Base-by-base conservation (phyloP, 2,888 invertebrate genomes). In the Biston betularia region DNA sequence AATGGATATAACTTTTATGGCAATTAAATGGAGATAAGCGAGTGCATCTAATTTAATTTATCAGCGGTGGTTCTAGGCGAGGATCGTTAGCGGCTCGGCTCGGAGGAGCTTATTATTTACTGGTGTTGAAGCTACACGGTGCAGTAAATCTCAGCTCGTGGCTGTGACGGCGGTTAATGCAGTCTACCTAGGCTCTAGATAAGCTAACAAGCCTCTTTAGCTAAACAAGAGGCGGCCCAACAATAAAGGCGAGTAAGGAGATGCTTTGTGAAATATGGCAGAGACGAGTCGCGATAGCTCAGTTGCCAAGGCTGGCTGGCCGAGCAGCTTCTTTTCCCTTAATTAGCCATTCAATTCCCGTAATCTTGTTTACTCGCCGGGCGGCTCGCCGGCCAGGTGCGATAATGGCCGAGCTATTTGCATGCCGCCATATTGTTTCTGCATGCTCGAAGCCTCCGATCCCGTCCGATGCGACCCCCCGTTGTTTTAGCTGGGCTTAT, bases 261-360 rank as follows among this genome's bases (percentile, higher is more conserved):
- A 58, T 50, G 90, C 88, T 84, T 88, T 86, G 89, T 92, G 90
- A 93, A 92, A 90, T 93, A 92, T 90, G 87, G 92, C 77, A 75
- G 84, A 88, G 88, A 90, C 92, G 90, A 89, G 89, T 79, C 79
- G 84, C 86, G 90, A 90, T 92, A 92, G 90, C 86, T 92, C 86
- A 90, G 89, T 59, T 60, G 63, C 63, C 59, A 59, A 11, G 59
- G 63, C 55, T 68, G 45, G 59, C 80, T 84, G 76, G 82, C 82
- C 81, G 82, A 84, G 84, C 83, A 84, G 89, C 89, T 92, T 92
- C 90, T 93, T 93, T 93, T 93, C 86, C 90, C 88, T 91, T 93
- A 92, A 93, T 93, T 93, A 93, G 93, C 89, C 90, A 93, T 93
- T 93, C 93, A 90, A 92, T 93, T 91, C 92, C 89, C 93, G 93